A percentile compares a stretch with the other conserved stretches of the same genome.
Conservation (phyloP, 2,113 vertebrate genomes). For the Myocastor coypus region DNA sequence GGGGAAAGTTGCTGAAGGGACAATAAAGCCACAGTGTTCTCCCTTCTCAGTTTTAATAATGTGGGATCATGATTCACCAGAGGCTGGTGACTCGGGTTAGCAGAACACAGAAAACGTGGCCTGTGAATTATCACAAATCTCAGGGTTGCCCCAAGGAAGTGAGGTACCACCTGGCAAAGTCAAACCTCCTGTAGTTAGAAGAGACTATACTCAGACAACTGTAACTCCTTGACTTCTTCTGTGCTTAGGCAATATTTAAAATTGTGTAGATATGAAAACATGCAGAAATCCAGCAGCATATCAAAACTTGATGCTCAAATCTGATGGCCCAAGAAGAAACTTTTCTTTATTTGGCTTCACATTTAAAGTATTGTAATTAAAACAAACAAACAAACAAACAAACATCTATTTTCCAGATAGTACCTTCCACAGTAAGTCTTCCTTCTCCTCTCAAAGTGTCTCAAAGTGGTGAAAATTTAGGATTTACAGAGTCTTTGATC, state of each 20-base stretch:
- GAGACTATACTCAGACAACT: slow-evolving; percentile 1
- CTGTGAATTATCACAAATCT: not conserved
- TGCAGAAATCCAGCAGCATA: not conserved
- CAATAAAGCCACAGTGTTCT: not conserved
- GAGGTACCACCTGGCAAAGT: not conserved
- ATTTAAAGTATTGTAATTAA: slow-evolving; percentile 8
- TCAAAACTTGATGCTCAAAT: slow-evolving; percentile 53
- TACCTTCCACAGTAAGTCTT: slow-evolving; percentile 19
- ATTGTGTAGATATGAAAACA: slow-evolving; percentile 13
- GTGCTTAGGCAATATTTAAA: not conserved
- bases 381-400: too few relatives aligned
- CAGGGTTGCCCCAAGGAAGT: not conserved
- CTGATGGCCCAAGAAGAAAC: not conserved
- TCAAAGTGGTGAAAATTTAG: not conserved
- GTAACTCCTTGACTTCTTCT: slow-evolving; percentile 5
- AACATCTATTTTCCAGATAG: not conserved
- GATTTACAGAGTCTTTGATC: not conserved
- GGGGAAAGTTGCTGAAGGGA: not conserved
- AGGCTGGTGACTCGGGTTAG: not conserved
- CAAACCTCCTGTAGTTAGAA: slow-evolving; percentile 3
- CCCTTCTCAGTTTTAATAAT: slow-evolving; percentile 1
- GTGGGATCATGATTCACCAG: slow-evolving; percentile 36
- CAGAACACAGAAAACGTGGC: not conserved
- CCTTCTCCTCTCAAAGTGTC: slow-evolving; percentile 1
- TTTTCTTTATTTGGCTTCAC: not conserved